phyloP scores from a whole-genome alignment of 2,888 invertebrate species.

The Tenthredo mesomela region DNA sequence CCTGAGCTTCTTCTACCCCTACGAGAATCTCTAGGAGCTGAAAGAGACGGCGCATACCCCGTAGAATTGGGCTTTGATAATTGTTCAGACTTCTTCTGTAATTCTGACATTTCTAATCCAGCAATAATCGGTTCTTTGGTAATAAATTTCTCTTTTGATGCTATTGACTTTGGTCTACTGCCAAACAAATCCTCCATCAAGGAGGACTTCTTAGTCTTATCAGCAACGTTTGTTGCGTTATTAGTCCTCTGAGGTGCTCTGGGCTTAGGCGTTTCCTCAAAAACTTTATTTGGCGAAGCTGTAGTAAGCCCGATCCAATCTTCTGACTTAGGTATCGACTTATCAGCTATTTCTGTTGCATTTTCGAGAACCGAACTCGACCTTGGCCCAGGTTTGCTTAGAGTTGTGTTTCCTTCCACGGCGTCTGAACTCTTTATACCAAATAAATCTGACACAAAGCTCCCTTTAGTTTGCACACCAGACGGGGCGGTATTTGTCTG shows the following conservation, averaged over 20 bases:
- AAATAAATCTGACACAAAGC: conserved; percentile 67
- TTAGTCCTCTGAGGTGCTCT: background rate
- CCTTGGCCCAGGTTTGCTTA: background rate
- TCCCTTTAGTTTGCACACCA: conserved; percentile 59
- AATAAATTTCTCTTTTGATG: conserved; percentile 53
- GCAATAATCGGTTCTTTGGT: conserved; percentile 54
- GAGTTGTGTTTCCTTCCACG: conserved; percentile 54
- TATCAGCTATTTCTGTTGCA: background rate
- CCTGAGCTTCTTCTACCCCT: conserved; percentile 66
- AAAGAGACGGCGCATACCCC: conserved; percentile 62
- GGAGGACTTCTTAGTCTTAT: conserved; percentile 64
- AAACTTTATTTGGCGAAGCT: background rate
- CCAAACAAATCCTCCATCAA: conserved; percentile 71
- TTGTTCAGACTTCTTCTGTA: conserved; percentile 56
- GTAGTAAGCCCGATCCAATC: background rate
- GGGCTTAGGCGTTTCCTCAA: background rate
- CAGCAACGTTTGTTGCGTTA: conserved; percentile 30
- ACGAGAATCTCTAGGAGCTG: conserved; percentile 65
- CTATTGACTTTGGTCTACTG: conserved; percentile 56
- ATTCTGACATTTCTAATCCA: conserved; percentile 53
- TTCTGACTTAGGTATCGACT: conserved; percentile 1
- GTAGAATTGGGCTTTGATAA: conserved; percentile 55
- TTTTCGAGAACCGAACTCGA: background rate
- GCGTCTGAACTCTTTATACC: conserved; percentile 63
- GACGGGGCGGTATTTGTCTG: conserved; percentile 55